Base-by-base conservation (phyloP, 2,888 invertebrate species). In the Drosophila leonis region DNA sequence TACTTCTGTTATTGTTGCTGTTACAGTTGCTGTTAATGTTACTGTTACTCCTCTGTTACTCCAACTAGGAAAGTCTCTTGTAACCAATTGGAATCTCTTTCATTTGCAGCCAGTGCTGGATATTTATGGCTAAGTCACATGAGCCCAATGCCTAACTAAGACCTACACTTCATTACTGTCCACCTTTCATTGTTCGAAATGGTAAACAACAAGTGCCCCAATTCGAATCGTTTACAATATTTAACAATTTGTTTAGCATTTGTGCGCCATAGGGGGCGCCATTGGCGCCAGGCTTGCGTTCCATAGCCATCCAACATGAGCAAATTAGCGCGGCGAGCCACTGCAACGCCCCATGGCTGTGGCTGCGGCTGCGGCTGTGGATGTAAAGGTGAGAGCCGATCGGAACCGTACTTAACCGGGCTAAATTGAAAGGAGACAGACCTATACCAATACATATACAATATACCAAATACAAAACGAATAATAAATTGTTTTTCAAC, bases 401-500 rank as follows among this genome's bases (percentile, higher is more conserved):
- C 33, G 52, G 41, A 35, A 39, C 48, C 59, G 59, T 48, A 42
- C 44, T 29, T 35, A 66, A 56, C 33, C 52, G 57, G 49, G 27
- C 46, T 37, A 46, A 57, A 67, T 66, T 55, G 56, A 66, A 66
- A 69, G 69, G 13, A 56, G 68, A 60, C 42, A 27, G 27, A n/a
- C 31, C 46, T 42, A 72, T 59, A 44, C 12, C 5, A 6, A 42
- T 42, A 10, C 9, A 9, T n/a, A 15, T 6, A 42, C 3, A 42
- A 44, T 24, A 48, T 49, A 31, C 15, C 42, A 24, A 27, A 52
- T 37, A 74, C 29, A 37, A 37, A 52, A 88, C 85, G 83, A 91
- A 88, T 90, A 92, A 91, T 90, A 88, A 82, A 91, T 92, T 91
- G 91, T 82, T 90, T 90, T 85, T 70, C 78, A 87, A 59, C 62